phyloP scores from a whole-genome alignment of 2,113 vertebrate species.

The Dissostichus mawsoni region DNA sequence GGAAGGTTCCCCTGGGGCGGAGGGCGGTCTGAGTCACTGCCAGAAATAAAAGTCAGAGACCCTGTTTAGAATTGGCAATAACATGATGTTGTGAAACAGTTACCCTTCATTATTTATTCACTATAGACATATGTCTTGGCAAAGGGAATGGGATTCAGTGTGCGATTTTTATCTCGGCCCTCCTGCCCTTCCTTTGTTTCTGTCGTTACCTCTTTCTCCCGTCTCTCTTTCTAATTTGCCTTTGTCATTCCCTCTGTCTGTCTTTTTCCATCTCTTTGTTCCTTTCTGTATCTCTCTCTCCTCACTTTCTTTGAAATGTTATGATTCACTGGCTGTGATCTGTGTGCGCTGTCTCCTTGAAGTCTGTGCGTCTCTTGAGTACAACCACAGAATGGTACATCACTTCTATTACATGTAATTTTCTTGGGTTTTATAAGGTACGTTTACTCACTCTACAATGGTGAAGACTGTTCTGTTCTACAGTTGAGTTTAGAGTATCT shows the following conservation, averaged over 20 bases:
- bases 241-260: constrained; percentile 41
- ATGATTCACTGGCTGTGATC: constrained; percentile 79
- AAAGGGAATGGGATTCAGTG: constrained; percentile 41
- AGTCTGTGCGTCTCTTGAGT: constrained; percentile 75
- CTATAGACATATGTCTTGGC: constrained; percentile 64
- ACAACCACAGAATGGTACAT: constrained; percentile 77
- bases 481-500: constrained; percentile 59
- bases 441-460: constrained; percentile 76
- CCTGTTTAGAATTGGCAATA: constrained; percentile 63
- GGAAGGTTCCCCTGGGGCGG: constrained; percentile 73
- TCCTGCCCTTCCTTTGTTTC: constrained; percentile 30
- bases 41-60: constrained; percentile 58
- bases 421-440: constrained; percentile 82
- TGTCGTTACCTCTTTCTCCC: constrained; percentile 17
- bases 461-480: constrained; percentile 69
- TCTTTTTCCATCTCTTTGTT: constrained; percentile 49
- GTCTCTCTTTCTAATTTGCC: constrained; percentile 41
- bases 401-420: constrained; percentile 81
- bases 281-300: constrained; percentile 55
- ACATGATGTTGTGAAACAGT: constrained; percentile 73
- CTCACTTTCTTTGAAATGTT: constrained; percentile 68
- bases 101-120: constrained; percentile 72
- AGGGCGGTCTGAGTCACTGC: constrained; percentile 67
- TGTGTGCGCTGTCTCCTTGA: constrained; percentile 73
- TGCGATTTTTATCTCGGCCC: constrained; percentile 53